Base-by-base conservation (phyloP, 2,797 vertebrate species). In the Acestrorhynchus altus region DNA sequence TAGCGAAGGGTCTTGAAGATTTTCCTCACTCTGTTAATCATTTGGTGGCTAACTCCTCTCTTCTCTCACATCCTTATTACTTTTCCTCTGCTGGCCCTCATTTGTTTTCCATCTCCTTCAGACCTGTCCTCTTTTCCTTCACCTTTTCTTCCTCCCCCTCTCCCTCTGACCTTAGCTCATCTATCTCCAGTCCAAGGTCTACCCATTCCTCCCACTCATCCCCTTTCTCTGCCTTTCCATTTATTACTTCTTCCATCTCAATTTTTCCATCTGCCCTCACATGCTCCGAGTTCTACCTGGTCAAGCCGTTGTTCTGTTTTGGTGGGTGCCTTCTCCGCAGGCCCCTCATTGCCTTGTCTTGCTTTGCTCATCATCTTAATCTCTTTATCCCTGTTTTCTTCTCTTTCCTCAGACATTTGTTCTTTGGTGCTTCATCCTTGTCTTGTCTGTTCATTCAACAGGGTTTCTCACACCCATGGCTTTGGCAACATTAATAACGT, bases 81-180 rank as follows among this genome's bases (percentile, higher is more conserved):
- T 83, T 79, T 70, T 65, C 15, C 24, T 77, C 71, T 79, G 52
- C 74, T 74, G 11, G 49, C 70, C 77, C 82, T 63, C 64, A 42
- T 76, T 64, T 77, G 69, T 72, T 73, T 80, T 85, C 46, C 80
- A 83, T 86, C 85, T 84, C 54, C 71, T 63, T 77, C 31, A 64
- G 79, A 81, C 67, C n/a, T 72, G 24, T 61, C 42, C 47, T 72
- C 31, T 42, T 76, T 61, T 60, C 56, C 5, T 85, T 83, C 83
- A 61, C 72, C 81, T 81, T 47, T 85, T 82, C 77, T 46, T 40
- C 67, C 24, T 63, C 52, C 44, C 68, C 60, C 79, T 83, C 81
- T 72, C 69, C 80, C 35, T 81, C 82, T 80, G 76, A 81, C 77
- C 80, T 2, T 31, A 42, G 81, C 71, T 84, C 71, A 85, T 83